Conservation (phyloP, 2,113 vertebrate species). For the Xerus inauris region DNA sequence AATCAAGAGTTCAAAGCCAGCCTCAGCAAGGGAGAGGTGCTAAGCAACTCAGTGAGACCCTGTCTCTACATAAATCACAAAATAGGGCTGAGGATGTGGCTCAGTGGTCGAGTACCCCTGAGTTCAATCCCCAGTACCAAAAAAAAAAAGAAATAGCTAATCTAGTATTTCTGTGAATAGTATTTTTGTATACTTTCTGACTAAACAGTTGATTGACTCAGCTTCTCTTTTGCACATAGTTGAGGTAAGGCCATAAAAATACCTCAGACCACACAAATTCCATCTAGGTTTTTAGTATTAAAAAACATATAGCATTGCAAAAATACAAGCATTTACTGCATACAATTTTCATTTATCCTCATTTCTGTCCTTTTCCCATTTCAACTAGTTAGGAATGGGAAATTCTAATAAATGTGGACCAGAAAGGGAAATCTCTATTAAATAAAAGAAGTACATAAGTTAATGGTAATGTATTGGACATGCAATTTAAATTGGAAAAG, state of each 20-base stretch:
- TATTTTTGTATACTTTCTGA: not conserved
- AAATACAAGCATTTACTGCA: not conserved
- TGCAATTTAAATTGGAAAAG: conserved; percentile 87
- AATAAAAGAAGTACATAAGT: conserved; percentile 79
- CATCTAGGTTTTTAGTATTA: not conserved
- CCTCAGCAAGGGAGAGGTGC: too few relatives aligned
- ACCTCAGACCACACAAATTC: not conserved
- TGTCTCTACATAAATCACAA: too few relatives aligned
- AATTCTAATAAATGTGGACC: conserved; percentile 69
- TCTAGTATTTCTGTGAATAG: conserved; percentile 5
- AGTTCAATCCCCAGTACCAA: too few relatives aligned
- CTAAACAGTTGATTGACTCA: not conserved
- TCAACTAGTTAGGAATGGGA: conserved; percentile 54
- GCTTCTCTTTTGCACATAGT: not conserved
- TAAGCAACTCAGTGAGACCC: too few relatives aligned
- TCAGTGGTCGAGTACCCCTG: too few relatives aligned
- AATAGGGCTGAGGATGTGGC: too few relatives aligned
- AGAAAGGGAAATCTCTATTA: conserved; percentile 78
- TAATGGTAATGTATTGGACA: conserved; percentile 85
- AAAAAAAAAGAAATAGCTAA: conserved; percentile 10
- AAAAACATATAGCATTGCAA: not conserved
- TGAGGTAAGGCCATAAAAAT: not conserved
- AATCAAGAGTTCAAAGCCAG: too few relatives aligned
- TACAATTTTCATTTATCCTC: conserved; percentile 56
- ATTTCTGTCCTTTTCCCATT: conserved; percentile 61